Evolutionary conservation across 2,888 invertebrate species (phyloP).

Genomic region (Latrodectus hesperus): DNA sequence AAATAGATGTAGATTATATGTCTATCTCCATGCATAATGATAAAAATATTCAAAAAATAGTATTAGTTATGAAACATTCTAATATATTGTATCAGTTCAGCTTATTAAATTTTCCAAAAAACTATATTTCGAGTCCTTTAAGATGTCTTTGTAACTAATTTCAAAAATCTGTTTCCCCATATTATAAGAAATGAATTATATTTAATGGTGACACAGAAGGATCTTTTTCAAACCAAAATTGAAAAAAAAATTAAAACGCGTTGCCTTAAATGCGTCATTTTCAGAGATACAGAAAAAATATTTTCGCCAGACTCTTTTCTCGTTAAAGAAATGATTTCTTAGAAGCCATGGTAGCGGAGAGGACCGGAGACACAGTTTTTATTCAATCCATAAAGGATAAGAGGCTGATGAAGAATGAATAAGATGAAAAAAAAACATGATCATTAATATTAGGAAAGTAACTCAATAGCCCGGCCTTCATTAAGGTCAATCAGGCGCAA

Average conservation of each 20-base stretch:
- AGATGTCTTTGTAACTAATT: too few relatives aligned
- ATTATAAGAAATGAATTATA: too few relatives aligned
- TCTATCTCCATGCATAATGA: too few relatives aligned
- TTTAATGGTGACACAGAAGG: too few relatives aligned
- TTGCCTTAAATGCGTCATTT: neutral
- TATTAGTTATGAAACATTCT: too few relatives aligned
- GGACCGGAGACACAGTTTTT: neutral
- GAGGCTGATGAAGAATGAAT: neutral
- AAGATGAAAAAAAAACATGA: neutral
- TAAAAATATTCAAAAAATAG: too few relatives aligned
- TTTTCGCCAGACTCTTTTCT: neutral
- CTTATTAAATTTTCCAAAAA: too few relatives aligned
- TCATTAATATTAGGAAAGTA: constrained; percentile 52
- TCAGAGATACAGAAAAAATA: neutral
- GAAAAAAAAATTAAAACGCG: neutral
- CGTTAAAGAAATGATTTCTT: constrained; percentile 5
- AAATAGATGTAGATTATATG: too few relatives aligned
- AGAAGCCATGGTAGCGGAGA: neutral
- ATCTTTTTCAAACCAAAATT: neutral
- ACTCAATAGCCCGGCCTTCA: constrained; percentile 56
- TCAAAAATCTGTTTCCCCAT: too few relatives aligned
- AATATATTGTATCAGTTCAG: too few relatives aligned
- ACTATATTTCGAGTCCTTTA: too few relatives aligned
- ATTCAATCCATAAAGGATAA: neutral
- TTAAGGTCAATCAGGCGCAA: constrained; percentile 52